phyloP scores from a whole-genome alignment of 2,888 invertebrate genomes.

The Didymodactylos carnosus region DNA sequence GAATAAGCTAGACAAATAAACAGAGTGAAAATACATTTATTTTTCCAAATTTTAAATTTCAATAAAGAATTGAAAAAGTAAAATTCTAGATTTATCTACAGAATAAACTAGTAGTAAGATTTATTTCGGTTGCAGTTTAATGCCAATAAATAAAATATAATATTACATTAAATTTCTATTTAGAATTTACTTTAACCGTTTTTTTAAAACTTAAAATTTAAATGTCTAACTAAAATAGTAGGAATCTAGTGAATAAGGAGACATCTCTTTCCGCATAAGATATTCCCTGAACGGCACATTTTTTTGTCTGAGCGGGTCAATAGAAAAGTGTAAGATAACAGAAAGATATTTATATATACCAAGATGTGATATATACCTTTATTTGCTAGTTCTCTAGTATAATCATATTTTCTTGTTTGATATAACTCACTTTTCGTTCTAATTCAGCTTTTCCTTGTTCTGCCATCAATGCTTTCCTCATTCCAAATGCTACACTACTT shows the following conservation, averaged over 20 bases:
- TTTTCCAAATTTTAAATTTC: conserved; percentile 30
- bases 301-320: too few relatives aligned
- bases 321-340: background rate
- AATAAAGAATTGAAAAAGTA: background rate
- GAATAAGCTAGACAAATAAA: conserved; percentile 29
- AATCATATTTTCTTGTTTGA: background rate
- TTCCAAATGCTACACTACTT: conserved; percentile 87
- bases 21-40: too few relatives aligned
- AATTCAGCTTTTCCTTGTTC: conserved; percentile 55
- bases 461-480: conserved; percentile 83
- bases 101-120: too few relatives aligned
- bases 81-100: background rate
- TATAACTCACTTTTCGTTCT: conserved; percentile 27
- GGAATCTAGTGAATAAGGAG: too few relatives aligned
- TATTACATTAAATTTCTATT: too few relatives aligned
- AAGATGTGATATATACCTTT: background rate
- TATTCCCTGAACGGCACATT: too few relatives aligned
- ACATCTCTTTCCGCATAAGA: too few relatives aligned
- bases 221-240: too few relatives aligned
- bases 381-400: background rate
- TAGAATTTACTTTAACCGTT: too few relatives aligned
- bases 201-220: too few relatives aligned
- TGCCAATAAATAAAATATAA: too few relatives aligned
- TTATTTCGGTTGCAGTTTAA: too few relatives aligned
- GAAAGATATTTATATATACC: background rate